Percentiles rank a stretch among this genome's conserved stretches.
Evolutionary conservation across 2,797 vertebrate species (phyloP).

Genomic region (Pseudomugil gertrudae): DNA sequence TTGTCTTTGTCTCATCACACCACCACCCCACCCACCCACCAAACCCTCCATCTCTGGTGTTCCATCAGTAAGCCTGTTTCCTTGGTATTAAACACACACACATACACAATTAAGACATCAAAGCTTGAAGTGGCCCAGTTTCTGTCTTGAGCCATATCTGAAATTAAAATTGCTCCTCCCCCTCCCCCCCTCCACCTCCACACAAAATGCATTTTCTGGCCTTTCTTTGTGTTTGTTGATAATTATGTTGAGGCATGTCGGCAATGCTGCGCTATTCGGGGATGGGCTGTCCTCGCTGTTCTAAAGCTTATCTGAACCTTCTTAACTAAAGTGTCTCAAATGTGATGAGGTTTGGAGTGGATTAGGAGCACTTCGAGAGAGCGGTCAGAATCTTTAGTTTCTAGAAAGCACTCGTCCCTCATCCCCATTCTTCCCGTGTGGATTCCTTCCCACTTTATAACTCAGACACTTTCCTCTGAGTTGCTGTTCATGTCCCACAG

Average conservation of each 20-base stretch:
- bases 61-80: conserved; percentile 72
- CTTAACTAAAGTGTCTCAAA: conserved; percentile 48
- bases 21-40: conserved; percentile 23
- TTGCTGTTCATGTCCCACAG: conserved; percentile 35
- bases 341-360: conserved; percentile 70
- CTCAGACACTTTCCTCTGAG: conserved; percentile 49
- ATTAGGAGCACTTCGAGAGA: conserved; percentile 67
- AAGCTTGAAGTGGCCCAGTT: conserved; percentile 78
- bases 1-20: conserved; percentile 48
- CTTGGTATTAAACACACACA: conserved; percentile 38
- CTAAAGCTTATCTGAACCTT: conserved; percentile 53
- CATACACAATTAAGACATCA: conserved; percentile 80
- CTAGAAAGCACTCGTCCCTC: conserved; percentile 55
- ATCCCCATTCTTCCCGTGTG: conserved; percentile 1
- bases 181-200: neutral
- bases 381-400: conserved; percentile 50
- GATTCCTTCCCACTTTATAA: conserved; percentile 38
- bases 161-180: conserved; percentile 66
- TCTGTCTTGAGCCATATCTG: conserved; percentile 69
- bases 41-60: conserved; percentile 47
- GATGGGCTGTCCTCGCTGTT: conserved; percentile 48
- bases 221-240: conserved; percentile 68
- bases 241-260: conserved; percentile 50
- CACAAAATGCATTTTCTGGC: conserved; percentile 42
- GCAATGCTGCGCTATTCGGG: conserved; percentile 39